Evolutionary conservation across 2,888 invertebrate genomes (phyloP), one percentile per base, ranked within the genome.

Genomic region (Himalopsyche anomala): DNA sequence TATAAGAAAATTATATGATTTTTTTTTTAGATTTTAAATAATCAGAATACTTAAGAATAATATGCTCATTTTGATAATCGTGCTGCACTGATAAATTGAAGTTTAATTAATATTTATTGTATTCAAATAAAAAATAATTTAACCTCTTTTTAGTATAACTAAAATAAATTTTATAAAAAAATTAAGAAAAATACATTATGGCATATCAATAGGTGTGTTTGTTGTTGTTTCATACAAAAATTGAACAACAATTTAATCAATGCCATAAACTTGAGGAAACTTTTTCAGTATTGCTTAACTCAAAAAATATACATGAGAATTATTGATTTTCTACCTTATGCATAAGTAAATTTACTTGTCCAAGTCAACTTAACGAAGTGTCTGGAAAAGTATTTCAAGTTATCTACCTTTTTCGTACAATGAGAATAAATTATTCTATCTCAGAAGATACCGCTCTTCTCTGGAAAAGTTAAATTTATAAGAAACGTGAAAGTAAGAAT

Each of bases 271-370:
- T 56, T 56, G 56, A n/a, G 45, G 56, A 56, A 56, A 56, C 56
- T 56, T 56, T 56, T 62, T 19, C 62, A 62, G 56, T 62, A 2
- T 62, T 62, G 62, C 62, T 28, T 62, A 62, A 9, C 15, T 19
- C 62, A 62, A 62, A 62, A 62, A 62, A 62, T 62, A 62, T 19
- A 62, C 62, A 62, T 62, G 62, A 62, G 62, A 19, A 62, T 62
- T n/a, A 62, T 62, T 62, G 62, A 62, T 62, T 62, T 62, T 62
- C 62, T 19, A 2, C 62, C 62, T 62, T 9, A 62, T 62, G 62
- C 62, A 62, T 62, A 62, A 62, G 62, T 62, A 62, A 62, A 62
- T 62, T 62, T 62, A n/a, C 62, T 62, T 62, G 62, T 62, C 62
- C 62, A 62, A 62, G 62, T 19, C 9, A 62, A 62, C 62, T 62